Evolutionary conservation across 2,113 vertebrate species (phyloP), one percentile per base, ranked within the genome.

Genomic region (Calypte anna): DNA sequence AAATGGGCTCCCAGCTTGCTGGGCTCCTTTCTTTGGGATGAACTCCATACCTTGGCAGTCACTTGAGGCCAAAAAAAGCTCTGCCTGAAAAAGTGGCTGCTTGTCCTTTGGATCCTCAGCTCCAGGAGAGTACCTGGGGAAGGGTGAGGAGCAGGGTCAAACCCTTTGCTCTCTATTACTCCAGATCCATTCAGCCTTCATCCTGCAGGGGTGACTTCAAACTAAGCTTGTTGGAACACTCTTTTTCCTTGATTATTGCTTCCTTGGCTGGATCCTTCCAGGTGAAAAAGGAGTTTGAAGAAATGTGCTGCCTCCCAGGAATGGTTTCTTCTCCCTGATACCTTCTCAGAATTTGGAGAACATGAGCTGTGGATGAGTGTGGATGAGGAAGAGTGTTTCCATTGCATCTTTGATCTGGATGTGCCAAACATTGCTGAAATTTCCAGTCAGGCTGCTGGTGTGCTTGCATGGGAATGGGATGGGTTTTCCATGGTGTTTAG

Each of bases 361-460:
- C 0, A 0, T 25, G 20, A 0, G 1, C n/a, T 18, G 17, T 7
- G 36, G 6, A 43, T 30, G 38, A 62, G 44, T 11, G 38, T 40
- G 38, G 38, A 40, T 40, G 38, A 40, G 24, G 31, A 51, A 33
- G 38, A 66, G 64, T 1, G 0, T 66, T 81, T 62, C 63, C 28
- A 4, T 50, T 48, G 33, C 28, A 5, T 67, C 63, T 90, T 61
- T 36, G 40, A n/a, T 5, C 10, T 62, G 63, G 24, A 27, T 55
- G 46, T 66, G 5, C 57, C 69, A 84, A 48, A n/a, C 5, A 3
- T 54, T 8, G 5, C 50, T 8, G 27, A 16, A 43, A 50, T 15
- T 24, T 86, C 50, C 36, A 53, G 48, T 28, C 21, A 38, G 64
- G 36, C n/a, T 68, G 54, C 36, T 78, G 61, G 16, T n/a, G 3